Evolutionary conservation across 2,888 invertebrate species (phyloP).

Genomic region (Linnaemya vulpina): DNA sequence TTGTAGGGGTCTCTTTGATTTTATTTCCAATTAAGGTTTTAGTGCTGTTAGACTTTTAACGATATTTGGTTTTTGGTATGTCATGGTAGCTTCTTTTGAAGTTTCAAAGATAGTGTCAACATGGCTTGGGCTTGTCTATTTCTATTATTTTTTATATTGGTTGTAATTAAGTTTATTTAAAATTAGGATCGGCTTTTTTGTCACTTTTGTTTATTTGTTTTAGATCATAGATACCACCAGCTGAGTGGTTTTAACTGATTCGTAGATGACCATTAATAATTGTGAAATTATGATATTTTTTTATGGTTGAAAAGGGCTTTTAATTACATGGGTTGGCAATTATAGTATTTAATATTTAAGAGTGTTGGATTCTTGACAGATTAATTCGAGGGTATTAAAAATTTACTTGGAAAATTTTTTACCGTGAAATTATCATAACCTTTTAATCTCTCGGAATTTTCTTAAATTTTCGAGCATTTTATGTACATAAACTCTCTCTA

Average conservation of each 20-base stretch:
- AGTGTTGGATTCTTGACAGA: not conserved
- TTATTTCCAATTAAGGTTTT: constrained; percentile 46
- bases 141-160: not conserved
- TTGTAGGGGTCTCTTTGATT: constrained; percentile 39
- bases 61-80: constrained; percentile 13
- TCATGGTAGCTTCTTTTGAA: constrained; percentile 28
- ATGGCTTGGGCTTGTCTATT: constrained; percentile 11
- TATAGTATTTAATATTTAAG: not conserved
- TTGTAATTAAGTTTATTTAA: constrained; percentile 36
- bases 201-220: constrained; percentile 14
- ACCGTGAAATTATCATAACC: too few relatives aligned
- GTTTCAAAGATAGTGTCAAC: constrained; percentile 18
- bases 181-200: not conserved
- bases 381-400: not conserved
- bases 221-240: not conserved
- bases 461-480: too few relatives aligned
- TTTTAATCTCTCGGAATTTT: too few relatives aligned
- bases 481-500: too few relatives aligned
- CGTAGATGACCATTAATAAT: constrained; percentile 16
- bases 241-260: constrained; percentile 9
- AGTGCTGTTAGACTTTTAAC: not conserved
- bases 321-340: not conserved
- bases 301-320: not conserved
- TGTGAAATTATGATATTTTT: constrained; percentile 8
- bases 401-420: too few relatives aligned